Conservation (phyloP, 2,888 invertebrate species). For the Ariolimax columbianus region DNA sequence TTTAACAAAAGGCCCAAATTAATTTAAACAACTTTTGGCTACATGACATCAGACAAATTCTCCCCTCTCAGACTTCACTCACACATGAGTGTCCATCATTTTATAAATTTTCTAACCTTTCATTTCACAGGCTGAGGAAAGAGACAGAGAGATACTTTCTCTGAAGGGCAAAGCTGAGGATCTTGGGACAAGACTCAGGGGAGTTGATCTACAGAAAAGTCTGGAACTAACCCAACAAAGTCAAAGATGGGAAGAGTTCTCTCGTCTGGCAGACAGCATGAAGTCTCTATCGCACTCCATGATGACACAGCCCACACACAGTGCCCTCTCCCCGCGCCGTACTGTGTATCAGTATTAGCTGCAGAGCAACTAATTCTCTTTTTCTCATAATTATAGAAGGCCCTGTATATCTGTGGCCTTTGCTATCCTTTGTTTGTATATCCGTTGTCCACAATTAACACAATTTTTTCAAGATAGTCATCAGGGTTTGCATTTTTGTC, state of each 20-base stretch:
- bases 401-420: too few relatives aligned
- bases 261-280: conserved; percentile 77
- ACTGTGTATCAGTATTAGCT: conserved; percentile 38
- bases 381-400: too few relatives aligned
- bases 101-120: background rate
- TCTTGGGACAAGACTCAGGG: conserved; percentile 59
- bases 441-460: too few relatives aligned
- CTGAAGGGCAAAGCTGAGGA: conserved; percentile 62
- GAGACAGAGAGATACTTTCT: conserved; percentile 64
- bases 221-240: conserved; percentile 71
- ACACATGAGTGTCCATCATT: too few relatives aligned
- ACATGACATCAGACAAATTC: too few relatives aligned
- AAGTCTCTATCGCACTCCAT: conserved; percentile 72
- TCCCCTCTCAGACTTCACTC: too few relatives aligned
- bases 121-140: conserved; percentile 61
- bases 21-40: too few relatives aligned
- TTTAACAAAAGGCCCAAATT: too few relatives aligned
- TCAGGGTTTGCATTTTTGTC: too few relatives aligned
- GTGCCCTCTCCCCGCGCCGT: conserved; percentile 11
- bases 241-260: conserved; percentile 78
- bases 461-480: too few relatives aligned
- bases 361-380: background rate
- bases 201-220: conserved; percentile 65
- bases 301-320: conserved; percentile 54
- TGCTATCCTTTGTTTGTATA: background rate